Evolutionary conservation across 2,797 vertebrate species (phyloP), one percentile per base, ranked within the genome.

Genomic region (Chaetodon trifasciatus): DNA sequence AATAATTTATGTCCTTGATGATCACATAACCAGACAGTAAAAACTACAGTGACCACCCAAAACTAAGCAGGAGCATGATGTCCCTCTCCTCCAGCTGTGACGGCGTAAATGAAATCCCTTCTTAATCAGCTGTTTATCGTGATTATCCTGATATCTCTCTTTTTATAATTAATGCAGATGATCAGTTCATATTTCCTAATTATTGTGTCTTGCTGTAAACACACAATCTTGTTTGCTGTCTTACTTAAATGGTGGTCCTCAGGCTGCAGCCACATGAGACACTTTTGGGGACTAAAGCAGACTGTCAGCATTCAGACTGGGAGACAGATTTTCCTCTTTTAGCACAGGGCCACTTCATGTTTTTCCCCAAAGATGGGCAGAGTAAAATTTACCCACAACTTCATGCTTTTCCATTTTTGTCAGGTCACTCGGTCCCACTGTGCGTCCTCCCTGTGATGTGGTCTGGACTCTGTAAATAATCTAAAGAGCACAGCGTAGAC

Each of bases 361-460:
- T 69, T 28, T 6, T 39, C 8, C 55, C 76, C 60, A 70, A 74
- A 77, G 53, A 77, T 56, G 74, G 70, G 74, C 65, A 52, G 6
- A 65, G 35, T 39, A 3, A 49, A 44, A 57, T 68, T 72, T 47
- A 12, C 9, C 11, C 58, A 11, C 53, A 39, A 19, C 46, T 40
- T 66, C 3, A 15, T 24, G 42, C 23, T 66, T 28, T 24, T 62
- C 40, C 32, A 42, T 56, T 19, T 49, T 8, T 16, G 8, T 35
- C 4, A 1, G 39, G 19, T 37, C 61, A 35, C 57, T 17, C 15
- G 0, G 13, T 40, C 39, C 28, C 19, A 3, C 8, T 0, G 3
- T 35, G 19, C 65, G n/a, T 49, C 12, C 9, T 32, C 19, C 39
- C 2, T 28, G 44, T 28, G 44, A 37, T 17, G 24, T 44, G 28